Evolutionary conservation across 2,888 invertebrate genomes (phyloP), one percentile per base, ranked within the genome.

Genomic region (Epinotia brunnichana): DNA sequence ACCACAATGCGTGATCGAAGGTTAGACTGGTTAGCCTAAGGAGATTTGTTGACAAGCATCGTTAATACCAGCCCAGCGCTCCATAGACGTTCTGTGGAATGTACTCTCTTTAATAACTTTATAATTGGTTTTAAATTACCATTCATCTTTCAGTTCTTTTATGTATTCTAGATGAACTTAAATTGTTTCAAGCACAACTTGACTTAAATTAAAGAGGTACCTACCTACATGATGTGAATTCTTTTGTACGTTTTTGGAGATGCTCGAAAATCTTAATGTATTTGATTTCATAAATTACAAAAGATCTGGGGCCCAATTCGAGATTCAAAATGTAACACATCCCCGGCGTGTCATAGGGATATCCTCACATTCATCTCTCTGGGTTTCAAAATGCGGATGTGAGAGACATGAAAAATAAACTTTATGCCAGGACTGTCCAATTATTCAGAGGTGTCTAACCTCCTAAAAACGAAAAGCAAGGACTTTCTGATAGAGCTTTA

Each of bases 21-120:
- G 15, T 48, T 1, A 48, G 48, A 48, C 5, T n/a, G n/a, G 48
- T 48, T 11, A 41, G 41, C 41, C n/a, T 4, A 48, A 48, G n/a
- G 48, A 13, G 5, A 5, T 15, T 5, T 4, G 48, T 48, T 7
- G 48, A 35, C 35, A 35, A 35, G 9, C 35, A 35, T n/a, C n/a
- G 48, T 48, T n/a, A 48, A 48, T n/a, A 48, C 48, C n/a, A 48
- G 48, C 48, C n/a, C 48, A 48, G 79, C 82, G 76, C 82, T 83
- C 78, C 83, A 84, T 86, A 85, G 85, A 80, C 79, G 81, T 83
- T 62, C 81, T 81, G 83, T 82, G 81, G 82, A 83, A 74, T 81
- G 76, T 59, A 80, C 75, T 82, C 81, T 62, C 44, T 69, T 73
- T 81, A 74, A 74, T 63, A 70, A 70, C 19, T 62, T 73, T 69